phyloP scores from a whole-genome alignment of 2,113 vertebrate species.

The Reinhardtius hippoglossoides region DNA sequence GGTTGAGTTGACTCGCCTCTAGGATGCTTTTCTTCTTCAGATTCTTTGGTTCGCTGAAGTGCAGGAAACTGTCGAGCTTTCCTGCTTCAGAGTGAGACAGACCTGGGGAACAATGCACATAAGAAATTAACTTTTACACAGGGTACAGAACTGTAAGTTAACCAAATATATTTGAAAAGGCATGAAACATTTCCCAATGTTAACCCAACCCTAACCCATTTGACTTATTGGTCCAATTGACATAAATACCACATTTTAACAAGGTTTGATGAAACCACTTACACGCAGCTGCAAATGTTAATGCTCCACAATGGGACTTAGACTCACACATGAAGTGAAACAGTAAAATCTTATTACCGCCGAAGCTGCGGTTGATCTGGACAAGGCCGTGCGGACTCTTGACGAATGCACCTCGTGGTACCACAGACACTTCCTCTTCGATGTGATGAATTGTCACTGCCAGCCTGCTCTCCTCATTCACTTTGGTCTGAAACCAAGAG shows the following conservation, averaged over 20 bases:
- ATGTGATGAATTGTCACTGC: slow-evolving; percentile 86
- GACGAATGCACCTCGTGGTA: slow-evolving; percentile 89
- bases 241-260: neutral
- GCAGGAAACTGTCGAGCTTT: slow-evolving; percentile 90
- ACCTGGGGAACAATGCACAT: slow-evolving; percentile 76
- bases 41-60: slow-evolving; percentile 85
- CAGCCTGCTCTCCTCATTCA: slow-evolving; percentile 91
- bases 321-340: neutral
- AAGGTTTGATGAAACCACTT: slow-evolving; percentile 5
- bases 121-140: neutral
- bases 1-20: slow-evolving; percentile 88
- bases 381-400: slow-evolving; percentile 85
- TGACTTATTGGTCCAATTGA: neutral
- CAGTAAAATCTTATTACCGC: slow-evolving; percentile 80
- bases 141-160: neutral
- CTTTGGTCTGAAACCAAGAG: slow-evolving; percentile 70
- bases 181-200: neutral
- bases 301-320: neutral
- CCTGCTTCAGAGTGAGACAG: slow-evolving; percentile 85
- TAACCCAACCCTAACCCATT: too few relatives aligned
- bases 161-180: neutral
- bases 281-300: neutral
- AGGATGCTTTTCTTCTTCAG: slow-evolving; percentile 87
- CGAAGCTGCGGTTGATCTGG: slow-evolving; percentile 88
- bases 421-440: slow-evolving; percentile 87